phyloP scores from a whole-genome alignment of 2,797 vertebrate genomes.

The Coilia nasus region DNA sequence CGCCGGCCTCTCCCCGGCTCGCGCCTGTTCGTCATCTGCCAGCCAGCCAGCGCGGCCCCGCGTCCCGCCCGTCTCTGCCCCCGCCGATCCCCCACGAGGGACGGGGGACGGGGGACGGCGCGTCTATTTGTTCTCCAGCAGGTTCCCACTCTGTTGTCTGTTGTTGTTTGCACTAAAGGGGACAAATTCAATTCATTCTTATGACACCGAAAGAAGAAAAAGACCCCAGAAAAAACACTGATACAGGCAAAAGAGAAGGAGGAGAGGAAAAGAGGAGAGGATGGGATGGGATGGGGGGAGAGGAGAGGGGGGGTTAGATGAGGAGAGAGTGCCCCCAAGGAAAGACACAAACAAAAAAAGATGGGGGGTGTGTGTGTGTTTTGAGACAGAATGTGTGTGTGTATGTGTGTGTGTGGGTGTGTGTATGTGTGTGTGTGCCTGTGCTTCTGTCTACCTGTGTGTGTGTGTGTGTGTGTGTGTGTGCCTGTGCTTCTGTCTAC shows the following conservation, averaged over 20 bases:
- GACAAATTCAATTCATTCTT: conserved; percentile 99
- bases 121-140: conserved; percentile 98
- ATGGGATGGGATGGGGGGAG: conserved; percentile 35
- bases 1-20: conserved; percentile 87
- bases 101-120: conserved; percentile 80
- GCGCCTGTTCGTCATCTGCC: conserved; percentile 93
- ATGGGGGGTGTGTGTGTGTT: conserved; percentile 74
- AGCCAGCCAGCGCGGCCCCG: conserved; percentile 41
- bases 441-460: no score
- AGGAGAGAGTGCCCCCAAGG: conserved; percentile 81
- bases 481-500: no score
- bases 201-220: conserved; percentile 81
- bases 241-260: conserved; percentile 75
- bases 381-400: background rate
- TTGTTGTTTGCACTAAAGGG: conserved; percentile 99
- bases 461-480: no score
- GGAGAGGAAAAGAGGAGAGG: conserved; percentile 50
- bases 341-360: conserved; percentile 79
- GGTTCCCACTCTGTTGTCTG: conserved; percentile 91
- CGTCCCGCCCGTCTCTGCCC: conserved; percentile 71
- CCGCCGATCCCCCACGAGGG: conserved; percentile 89
- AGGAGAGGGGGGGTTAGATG: conserved; percentile 57
- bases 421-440: no score
- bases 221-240: conserved; percentile 67
- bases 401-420: no score